A percentile compares a stretch with the other conserved stretches of the same genome.
These are phyloP conservation scores for Leptinotarsa tumamoca DNA, from an alignment of 2,888 invertebrate genomes.

Conservation along the genomic window DNA sequence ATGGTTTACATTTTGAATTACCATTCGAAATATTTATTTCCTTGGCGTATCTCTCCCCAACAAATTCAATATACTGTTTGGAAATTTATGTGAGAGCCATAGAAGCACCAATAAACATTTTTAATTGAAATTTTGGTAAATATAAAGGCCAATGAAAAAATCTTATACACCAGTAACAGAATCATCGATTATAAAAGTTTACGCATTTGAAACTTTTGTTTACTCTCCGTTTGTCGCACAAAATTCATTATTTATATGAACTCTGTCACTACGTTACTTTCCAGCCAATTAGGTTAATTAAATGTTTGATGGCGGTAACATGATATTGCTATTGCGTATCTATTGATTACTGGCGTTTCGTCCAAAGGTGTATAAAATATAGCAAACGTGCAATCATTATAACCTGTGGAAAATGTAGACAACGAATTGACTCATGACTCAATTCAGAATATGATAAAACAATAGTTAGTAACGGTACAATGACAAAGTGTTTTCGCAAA, in stretches of 20 bases:
- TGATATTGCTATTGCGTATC: slow-evolving; percentile 16
- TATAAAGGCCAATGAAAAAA: background rate
- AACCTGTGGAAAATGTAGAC: background rate
- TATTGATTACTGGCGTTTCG: background rate
- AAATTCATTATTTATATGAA: slow-evolving; percentile 12
- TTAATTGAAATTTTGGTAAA: background rate
- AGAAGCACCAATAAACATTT: too few relatives aligned
- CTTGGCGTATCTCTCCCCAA: too few relatives aligned
- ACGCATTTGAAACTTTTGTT: background rate
- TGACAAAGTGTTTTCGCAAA: too few relatives aligned
- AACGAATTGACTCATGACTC: background rate
- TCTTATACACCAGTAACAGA: background rate
- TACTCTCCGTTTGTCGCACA: slow-evolving; percentile 7
- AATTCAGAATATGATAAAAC: background rate
- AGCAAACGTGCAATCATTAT: background rate
- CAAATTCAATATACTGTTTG: too few relatives aligned
- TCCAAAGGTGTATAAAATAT: slow-evolving; percentile 14
- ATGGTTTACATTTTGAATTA: too few relatives aligned
- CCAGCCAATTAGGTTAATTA: slow-evolving; percentile 11
- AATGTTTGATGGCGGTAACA: slow-evolving; percentile 17
- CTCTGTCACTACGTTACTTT: slow-evolving; percentile 6
- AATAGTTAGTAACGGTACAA: background rate
- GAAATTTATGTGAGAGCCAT: too few relatives aligned
- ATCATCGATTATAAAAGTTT: background rate
- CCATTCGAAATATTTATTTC: too few relatives aligned